phyloP scores from a whole-genome alignment of 2,888 invertebrate genomes.

The Criorhina ranunculi region DNA sequence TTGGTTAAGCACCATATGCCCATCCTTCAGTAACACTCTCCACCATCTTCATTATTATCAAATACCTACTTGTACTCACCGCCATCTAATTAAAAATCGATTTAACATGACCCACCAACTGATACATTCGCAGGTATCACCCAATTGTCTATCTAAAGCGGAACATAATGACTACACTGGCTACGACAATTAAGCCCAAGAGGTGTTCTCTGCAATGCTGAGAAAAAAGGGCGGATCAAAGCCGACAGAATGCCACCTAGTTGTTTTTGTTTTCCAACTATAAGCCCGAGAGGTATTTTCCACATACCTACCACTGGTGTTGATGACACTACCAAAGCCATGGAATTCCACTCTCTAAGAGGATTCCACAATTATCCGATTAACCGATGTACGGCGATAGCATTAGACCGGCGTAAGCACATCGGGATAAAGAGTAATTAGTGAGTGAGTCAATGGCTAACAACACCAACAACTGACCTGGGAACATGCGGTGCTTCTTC shows the following conservation, averaged over 20 bases:
- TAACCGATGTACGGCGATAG: conserved; percentile 76
- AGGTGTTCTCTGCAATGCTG: conserved; percentile 1
- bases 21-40: too few species aligned
- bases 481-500: conserved; percentile 66
- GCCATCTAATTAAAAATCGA: conserved; percentile 50
- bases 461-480: conserved; percentile 44
- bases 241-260: conserved; percentile 42
- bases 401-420: conserved; percentile 74
- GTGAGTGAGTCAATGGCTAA: conserved; percentile 75
- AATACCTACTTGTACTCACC: not conserved
- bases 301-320: conserved; percentile 29
- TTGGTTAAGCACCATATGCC: too few species aligned
- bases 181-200: conserved; percentile 36
- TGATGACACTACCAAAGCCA: conserved; percentile 53
- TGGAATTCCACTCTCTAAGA: conserved; percentile 80
- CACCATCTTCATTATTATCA: too few species aligned
- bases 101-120: conserved; percentile 44
- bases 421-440: conserved; percentile 81
- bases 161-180: conserved; percentile 16
- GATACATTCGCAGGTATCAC: not conserved
- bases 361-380: conserved; percentile 83
- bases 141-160: conserved; percentile 5
- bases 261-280: conserved; percentile 30
- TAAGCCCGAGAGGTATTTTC: conserved; percentile 56
- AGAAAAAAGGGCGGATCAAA: conserved; percentile 47